A percentile compares a stretch with the other conserved stretches of the same genome.
phyloP scores from a whole-genome alignment of 1,140 invertebrate genomes.

The Mamestra configurata region DNA sequence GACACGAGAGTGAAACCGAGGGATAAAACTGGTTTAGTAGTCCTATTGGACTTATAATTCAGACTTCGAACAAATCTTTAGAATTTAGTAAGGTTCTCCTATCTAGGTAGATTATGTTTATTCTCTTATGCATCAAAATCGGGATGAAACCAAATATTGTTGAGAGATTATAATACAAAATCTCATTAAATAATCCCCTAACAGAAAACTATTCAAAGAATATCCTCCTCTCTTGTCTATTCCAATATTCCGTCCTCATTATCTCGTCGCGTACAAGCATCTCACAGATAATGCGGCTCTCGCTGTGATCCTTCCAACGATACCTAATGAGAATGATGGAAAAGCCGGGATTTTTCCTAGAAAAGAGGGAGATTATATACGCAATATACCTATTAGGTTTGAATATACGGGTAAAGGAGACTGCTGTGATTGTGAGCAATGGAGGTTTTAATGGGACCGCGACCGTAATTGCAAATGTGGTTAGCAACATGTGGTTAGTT shows the following conservation, averaged over 20 bases:
- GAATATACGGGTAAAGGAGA: not conserved
- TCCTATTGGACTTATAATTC: too few relatives aligned
- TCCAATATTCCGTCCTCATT: slow-evolving; percentile 10
- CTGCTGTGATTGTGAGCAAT: not conserved
- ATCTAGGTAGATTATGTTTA: too few relatives aligned
- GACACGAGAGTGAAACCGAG: too few relatives aligned
- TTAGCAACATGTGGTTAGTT: not conserved
- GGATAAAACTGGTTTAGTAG: too few relatives aligned
- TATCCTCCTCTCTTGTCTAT: not conserved
- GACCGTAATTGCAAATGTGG: not conserved
- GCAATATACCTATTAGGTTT: not conserved
- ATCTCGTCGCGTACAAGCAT: slow-evolving; percentile 26
- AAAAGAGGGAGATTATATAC: not conserved
- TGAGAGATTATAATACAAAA: not conserved
- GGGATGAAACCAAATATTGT: too few relatives aligned
- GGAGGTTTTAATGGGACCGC: not conserved
- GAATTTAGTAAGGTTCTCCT: too few relatives aligned
- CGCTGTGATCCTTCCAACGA: not conserved
- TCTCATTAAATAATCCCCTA: not conserved
- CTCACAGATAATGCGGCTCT: not conserved
- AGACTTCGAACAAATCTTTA: too few relatives aligned
- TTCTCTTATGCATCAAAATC: too few relatives aligned
- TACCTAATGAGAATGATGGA: slow-evolving; percentile 26
- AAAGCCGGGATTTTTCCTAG: slow-evolving; percentile 19
- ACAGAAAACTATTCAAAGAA: not conserved